Conservation (phyloP, 2,888 invertebrate genomes). For the Tetrapedia diversipes region DNA sequence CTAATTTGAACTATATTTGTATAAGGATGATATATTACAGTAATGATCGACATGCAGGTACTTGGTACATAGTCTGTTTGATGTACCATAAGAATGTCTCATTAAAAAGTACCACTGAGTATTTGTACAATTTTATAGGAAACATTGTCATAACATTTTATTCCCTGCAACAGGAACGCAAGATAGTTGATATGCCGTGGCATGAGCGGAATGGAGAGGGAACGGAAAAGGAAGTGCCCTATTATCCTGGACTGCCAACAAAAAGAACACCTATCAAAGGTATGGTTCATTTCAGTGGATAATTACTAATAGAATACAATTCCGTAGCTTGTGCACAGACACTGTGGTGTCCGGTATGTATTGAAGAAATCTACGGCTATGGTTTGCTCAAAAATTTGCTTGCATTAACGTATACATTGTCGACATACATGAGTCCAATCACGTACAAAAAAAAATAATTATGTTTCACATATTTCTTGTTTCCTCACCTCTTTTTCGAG, state of each 20-base stretch:
- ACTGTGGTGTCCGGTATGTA: constrained; percentile 80
- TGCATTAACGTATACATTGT: constrained; percentile 28
- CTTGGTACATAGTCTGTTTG: constrained; percentile 64
- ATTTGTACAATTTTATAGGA: constrained; percentile 34
- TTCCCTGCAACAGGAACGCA: constrained; percentile 83
- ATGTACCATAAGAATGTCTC: constrained; percentile 57
- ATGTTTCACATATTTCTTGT: background rate
- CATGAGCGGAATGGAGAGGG: constrained; percentile 86
- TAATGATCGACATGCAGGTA: constrained; percentile 66
- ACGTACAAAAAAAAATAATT: background rate
- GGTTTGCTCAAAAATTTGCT: constrained; percentile 69
- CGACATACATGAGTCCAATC: constrained; percentile 5
- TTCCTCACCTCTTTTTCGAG: background rate
- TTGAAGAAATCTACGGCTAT: constrained; percentile 77
- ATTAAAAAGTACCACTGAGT: constrained; percentile 55
- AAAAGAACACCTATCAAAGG: constrained; percentile 93
- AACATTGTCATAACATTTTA: constrained; percentile 57
- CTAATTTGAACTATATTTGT: constrained; percentile 64
- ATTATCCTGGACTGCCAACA: constrained; percentile 88
- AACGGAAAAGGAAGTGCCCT: constrained; percentile 87
- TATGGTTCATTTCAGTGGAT: constrained; percentile 80
- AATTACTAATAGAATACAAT: constrained; percentile 79
- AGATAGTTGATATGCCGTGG: constrained; percentile 90
- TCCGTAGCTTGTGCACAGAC: constrained; percentile 82
- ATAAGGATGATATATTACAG: constrained; percentile 67